These are phyloP conservation scores for Volucella zonaria DNA, from an alignment of 2,888 invertebrate genomes.

Conservation along the genomic window DNA sequence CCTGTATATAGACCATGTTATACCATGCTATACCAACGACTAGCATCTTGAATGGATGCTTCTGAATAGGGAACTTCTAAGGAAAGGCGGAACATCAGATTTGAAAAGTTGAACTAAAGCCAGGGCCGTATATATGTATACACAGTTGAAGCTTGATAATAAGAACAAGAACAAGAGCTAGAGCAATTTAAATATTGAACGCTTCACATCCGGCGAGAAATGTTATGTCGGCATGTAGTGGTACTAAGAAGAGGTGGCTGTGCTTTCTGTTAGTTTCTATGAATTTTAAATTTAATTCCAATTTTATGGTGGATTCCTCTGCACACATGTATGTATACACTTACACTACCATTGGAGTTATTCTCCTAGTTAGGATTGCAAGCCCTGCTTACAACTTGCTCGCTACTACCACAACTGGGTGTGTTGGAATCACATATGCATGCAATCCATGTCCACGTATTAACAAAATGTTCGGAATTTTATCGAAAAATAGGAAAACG, in stretches of 20 bases:
- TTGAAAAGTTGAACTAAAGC: conserved; percentile 1
- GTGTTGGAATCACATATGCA: conserved; percentile 58
- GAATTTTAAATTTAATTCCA: conserved; percentile 74
- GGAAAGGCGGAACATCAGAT: background rate
- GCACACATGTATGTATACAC: conserved; percentile 9
- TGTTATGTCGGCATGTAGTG: conserved; percentile 37
- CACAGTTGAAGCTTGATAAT: too few relatives aligned
- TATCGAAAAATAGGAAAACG: conserved; percentile 58
- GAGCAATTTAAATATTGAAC: conserved; percentile 73
- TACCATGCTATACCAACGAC: conserved; percentile 16
- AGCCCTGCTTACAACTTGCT: conserved; percentile 4
- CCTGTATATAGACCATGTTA: conserved; percentile 2
- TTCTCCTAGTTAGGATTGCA: too few relatives aligned
- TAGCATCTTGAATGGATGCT: conserved; percentile 23
- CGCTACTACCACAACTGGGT: background rate
- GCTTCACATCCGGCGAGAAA: conserved; percentile 60
- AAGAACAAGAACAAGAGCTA: background rate
- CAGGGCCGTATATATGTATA: too few relatives aligned
- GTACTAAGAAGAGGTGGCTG: conserved; percentile 37
- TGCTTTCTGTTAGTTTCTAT: conserved; percentile 69
- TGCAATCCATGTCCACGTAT: conserved; percentile 70
- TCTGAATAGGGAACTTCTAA: background rate
- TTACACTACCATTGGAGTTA: background rate
- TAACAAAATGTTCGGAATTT: conserved; percentile 72
- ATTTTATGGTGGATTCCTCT: conserved; percentile 59